phyloP scores from a whole-genome alignment of 1,140 invertebrate genomes.

The Lethrus apterus region DNA sequence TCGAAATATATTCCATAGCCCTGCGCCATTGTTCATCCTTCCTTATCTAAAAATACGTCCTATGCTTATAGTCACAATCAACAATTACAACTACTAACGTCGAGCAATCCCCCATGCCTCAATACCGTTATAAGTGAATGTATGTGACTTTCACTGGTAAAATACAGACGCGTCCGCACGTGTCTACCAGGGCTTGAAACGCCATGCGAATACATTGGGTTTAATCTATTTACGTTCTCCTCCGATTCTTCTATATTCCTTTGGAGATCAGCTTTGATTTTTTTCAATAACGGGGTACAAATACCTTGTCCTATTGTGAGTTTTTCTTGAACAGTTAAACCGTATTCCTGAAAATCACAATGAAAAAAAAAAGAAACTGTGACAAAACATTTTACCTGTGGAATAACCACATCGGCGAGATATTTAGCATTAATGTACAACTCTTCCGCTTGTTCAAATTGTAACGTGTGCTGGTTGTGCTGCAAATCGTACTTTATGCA shows the following conservation, averaged over 20 bases:
- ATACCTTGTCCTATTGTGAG: slow-evolving; percentile 95
- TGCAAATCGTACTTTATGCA: slow-evolving; percentile 99
- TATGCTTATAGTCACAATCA: no score
- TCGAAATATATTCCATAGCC: slow-evolving; percentile 96
- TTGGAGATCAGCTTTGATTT: slow-evolving; percentile 92
- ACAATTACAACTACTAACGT: slow-evolving; percentile 62
- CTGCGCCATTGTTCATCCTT: slow-evolving; percentile 96
- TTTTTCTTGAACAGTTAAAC: slow-evolving; percentile 91
- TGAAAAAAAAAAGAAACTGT: neutral
- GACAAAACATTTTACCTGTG: slow-evolving; percentile 62
- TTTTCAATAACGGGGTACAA: slow-evolving; percentile 91
- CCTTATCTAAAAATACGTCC: slow-evolving; percentile 49
- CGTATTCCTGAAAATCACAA: slow-evolving; percentile 92
- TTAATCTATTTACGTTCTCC: slow-evolving; percentile 90
- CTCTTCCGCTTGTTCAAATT: slow-evolving; percentile 91
- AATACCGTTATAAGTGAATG: slow-evolving; percentile 95
- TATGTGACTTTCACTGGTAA: slow-evolving; percentile 98
- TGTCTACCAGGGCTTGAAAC: slow-evolving; percentile 96
- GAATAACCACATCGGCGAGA: slow-evolving; percentile 96
- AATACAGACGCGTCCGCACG: slow-evolving; percentile 94
- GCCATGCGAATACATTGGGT: slow-evolving; percentile 95
- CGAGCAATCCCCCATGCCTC: slow-evolving; percentile 85
- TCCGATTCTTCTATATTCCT: slow-evolving; percentile 85
- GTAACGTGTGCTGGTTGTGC: slow-evolving; percentile 92
- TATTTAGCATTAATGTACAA: slow-evolving; percentile 93